Evolutionary conservation across 2,888 invertebrate species (phyloP).

Genomic region (Drosophila cracens): DNA sequence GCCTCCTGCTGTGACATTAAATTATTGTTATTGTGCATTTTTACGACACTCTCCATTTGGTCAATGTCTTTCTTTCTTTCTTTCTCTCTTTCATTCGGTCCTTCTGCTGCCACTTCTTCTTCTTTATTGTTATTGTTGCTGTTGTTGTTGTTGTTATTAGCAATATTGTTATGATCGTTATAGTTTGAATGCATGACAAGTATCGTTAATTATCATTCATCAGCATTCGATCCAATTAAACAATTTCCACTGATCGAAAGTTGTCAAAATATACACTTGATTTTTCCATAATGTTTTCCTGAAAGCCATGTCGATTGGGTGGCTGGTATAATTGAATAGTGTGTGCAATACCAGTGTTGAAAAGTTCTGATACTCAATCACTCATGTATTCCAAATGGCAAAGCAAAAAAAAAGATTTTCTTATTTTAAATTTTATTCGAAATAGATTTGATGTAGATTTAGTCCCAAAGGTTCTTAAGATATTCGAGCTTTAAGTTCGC

Average conservation of each 20-base stretch:
- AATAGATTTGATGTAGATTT: background rate
- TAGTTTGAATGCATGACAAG: slow-evolving; percentile 14
- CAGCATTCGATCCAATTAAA: slow-evolving; percentile 2
- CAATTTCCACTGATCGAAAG: background rate
- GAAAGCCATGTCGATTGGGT: too few species aligned
- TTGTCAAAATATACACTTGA: background rate
- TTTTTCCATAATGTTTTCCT: background rate
- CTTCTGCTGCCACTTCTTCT: slow-evolving; percentile 2
- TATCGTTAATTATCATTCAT: slow-evolving; percentile 34
- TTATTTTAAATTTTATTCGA: too few species aligned
- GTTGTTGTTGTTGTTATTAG: slow-evolving; percentile 22
- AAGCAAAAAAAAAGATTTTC: background rate
- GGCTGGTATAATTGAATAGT: background rate
- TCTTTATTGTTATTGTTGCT: slow-evolving; percentile 18
- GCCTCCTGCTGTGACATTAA: slow-evolving; percentile 85
- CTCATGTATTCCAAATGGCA: background rate
- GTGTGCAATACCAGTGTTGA: background rate
- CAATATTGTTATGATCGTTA: slow-evolving; percentile 29
- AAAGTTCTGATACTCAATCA: background rate
- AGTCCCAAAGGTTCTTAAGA: background rate
- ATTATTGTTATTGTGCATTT: slow-evolving; percentile 84
- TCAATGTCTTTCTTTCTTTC: slow-evolving; percentile 29
- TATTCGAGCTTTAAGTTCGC: background rate
- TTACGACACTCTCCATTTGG: slow-evolving; percentile 79
- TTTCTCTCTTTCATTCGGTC: background rate